Conservation (phyloP, 2,797 vertebrate species). For the Takifugu rubripes region DNA sequence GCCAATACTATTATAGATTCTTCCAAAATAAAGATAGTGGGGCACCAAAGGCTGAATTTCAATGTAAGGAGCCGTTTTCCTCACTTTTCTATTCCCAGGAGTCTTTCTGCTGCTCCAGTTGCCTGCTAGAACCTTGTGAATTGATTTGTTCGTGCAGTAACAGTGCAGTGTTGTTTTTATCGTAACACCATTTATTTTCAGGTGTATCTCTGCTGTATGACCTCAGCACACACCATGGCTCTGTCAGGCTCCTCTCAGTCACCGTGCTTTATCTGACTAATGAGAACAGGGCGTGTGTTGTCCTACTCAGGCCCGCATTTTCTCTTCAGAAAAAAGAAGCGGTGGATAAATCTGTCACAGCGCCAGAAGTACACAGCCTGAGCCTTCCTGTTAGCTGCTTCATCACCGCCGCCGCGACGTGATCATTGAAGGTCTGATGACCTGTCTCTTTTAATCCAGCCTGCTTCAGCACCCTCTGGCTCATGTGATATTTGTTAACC, state of each 20-base stretch:
- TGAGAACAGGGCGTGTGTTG: conserved; percentile 46
- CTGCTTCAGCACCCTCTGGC: conserved; percentile 12
- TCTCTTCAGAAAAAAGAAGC: conserved; percentile 22
- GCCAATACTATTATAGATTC: too few relatives aligned
- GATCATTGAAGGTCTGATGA: conserved; percentile 45
- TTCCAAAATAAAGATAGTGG: neutral
- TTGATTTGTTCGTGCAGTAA: too few relatives aligned
- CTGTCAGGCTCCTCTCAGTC: conserved; percentile 24
- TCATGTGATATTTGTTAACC: conserved; percentile 46
- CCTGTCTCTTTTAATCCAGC: conserved; percentile 52
- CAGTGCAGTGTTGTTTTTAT: too few relatives aligned
- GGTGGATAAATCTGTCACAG: conserved; percentile 48
- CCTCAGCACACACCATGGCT: conserved; percentile 8
- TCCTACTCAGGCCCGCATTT: conserved; percentile 38
- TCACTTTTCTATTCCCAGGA: neutral
- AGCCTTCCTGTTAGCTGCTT: conserved; percentile 36
- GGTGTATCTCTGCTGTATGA: neutral
- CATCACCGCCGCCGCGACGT: conserved; percentile 19
- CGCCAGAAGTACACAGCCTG: conserved; percentile 20
- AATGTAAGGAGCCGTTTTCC: neutral
- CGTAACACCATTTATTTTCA: neutral
- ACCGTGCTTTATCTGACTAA: conserved; percentile 43
- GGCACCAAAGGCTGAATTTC: neutral
- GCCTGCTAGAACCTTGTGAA: too few relatives aligned
- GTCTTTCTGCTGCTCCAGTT: neutral